A percentile compares a stretch with the other conserved stretches of the same genome.
These are phyloP conservation scores for Orchestia grillus DNA, from an alignment of 1,140 invertebrate species.

Conservation along the genomic window DNA sequence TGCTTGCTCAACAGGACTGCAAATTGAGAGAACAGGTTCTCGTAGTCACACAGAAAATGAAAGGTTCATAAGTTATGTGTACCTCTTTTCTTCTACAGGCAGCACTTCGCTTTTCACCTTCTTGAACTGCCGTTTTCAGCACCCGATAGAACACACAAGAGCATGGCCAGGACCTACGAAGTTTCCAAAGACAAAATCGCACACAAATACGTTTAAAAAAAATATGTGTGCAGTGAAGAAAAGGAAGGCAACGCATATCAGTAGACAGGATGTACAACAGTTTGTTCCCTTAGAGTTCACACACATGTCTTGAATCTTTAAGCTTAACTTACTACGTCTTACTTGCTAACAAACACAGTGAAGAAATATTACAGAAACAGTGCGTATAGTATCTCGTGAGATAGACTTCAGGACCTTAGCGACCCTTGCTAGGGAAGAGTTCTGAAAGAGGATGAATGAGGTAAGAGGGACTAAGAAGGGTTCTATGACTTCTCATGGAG, in stretches of 20 bases:
- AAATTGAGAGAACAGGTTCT: no score
- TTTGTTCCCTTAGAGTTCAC: slow-evolving; percentile 52
- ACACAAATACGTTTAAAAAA: background rate
- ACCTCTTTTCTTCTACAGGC: no score
- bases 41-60: no score
- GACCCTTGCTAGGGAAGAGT: background rate
- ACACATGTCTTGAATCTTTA: background rate
- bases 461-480: background rate
- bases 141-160: background rate
- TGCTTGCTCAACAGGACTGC: no score
- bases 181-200: background rate
- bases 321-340: background rate
- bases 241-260: slow-evolving; percentile 49
- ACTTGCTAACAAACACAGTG: background rate
- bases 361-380: background rate
- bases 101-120: no score
- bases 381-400: background rate
- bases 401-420: background rate
- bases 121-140: background rate
- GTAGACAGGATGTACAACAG: slow-evolving; percentile 8
- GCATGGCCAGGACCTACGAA: background rate
- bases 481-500: background rate
- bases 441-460: background rate
- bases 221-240: background rate
- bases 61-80: no score